Conservation (phyloP, 2,113 vertebrate species). For the Antechinus flavipes region DNA sequence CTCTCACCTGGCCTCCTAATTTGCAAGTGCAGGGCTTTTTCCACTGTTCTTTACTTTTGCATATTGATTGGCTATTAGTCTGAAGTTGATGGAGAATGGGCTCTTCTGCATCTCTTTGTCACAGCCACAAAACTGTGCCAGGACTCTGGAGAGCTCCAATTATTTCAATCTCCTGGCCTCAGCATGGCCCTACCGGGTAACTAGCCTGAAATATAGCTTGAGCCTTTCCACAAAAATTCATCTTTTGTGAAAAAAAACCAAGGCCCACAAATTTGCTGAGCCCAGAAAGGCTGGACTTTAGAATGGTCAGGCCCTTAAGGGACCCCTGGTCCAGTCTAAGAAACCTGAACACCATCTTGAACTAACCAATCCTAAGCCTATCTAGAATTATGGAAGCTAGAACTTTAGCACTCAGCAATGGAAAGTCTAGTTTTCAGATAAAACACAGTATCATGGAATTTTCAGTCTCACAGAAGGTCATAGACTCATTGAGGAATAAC, state of each 20-base stretch:
- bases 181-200: not conserved
- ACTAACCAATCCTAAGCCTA: not conserved
- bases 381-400: not conserved
- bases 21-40: not conserved
- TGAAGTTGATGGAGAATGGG: not conserved
- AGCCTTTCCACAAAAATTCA: not conserved
- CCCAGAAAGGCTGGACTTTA: not conserved
- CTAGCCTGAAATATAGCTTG: not conserved
- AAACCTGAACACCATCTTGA: not conserved
- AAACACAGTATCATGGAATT: not conserved
- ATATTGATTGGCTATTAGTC: not conserved
- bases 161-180: not conserved
- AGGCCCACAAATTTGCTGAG: not conserved
- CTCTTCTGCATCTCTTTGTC: not conserved
- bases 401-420: not conserved
- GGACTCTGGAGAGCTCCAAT: not conserved
- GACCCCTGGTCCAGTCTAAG: not conserved
- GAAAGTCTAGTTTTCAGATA: not conserved
- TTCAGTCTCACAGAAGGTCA: not conserved
- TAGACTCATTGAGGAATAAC: not conserved
- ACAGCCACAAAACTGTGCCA: not conserved
- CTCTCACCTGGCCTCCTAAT: fast-evolving
- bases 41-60: not conserved
- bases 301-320: not conserved
- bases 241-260: not conserved